Base-by-base conservation (phyloP, 2,797 vertebrate genomes). In the Pangasius djambal region DNA sequence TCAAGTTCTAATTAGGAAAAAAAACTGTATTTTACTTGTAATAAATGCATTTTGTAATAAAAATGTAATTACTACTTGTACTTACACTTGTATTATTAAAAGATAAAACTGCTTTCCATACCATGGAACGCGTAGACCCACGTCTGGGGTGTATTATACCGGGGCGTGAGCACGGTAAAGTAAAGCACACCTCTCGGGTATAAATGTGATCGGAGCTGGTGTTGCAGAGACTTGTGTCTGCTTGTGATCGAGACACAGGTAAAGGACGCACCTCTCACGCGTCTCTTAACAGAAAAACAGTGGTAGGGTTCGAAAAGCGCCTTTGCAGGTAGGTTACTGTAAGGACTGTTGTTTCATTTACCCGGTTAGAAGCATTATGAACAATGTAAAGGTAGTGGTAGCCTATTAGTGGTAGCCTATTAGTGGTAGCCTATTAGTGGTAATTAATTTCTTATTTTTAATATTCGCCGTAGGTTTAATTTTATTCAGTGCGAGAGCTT, bases 111-210 rank as follows among this genome's bases (percentile, higher is more conserved):
- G 18, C 70, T 74, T 74, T 25, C 70, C 37, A 37, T 20, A 7
- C 15, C 31, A 70, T 74, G 4, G 44, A 48, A 48, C 25, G 9
- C 72, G 12, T 75, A 77, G 22, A 7, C 44, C 25, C 22, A 50
- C 44, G 6, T 48, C 2, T 31, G 7, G 34, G 25, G 40, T 10
- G 72, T 44, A 22, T 3, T 59, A 3, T 9, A 0, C 0, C 22
- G n/a, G 50, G 50, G 77, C 28, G 15, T 79, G 52, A 9, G 78
- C 78, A 37, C 31, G 3, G 28, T 57, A 9, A 57, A 55, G 13
- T 34, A 12, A 37, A 81, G 9, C 78, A 81, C 78, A 57, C 77
- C 77, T 81, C 78, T 81, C 18, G 4, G 52, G 9, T 81, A 81
- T 81, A 81, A 59, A 81, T 59, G 12, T 57, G 18, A 37, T 59